Percentiles rank a stretch among this genome's conserved stretches.
phyloP scores from a whole-genome alignment of 2,888 invertebrate genomes.

The Agrenia bidenticulata region DNA sequence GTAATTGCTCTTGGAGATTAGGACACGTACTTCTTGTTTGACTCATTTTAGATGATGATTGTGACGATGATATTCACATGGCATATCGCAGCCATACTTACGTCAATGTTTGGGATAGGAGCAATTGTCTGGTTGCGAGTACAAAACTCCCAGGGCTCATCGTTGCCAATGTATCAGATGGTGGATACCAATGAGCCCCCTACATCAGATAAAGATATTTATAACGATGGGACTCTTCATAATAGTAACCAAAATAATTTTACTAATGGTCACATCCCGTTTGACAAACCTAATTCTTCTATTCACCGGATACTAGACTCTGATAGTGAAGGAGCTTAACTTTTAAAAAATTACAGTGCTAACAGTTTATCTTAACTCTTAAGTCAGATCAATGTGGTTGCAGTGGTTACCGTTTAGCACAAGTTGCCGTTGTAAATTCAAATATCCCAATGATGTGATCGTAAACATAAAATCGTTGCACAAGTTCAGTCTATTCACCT shows the following conservation, averaged over 20 bases:
- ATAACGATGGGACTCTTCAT: slow-evolving; percentile 19
- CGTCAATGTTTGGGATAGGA: slow-evolving; percentile 43
- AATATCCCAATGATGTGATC: too few relatives aligned
- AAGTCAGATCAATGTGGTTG: too few relatives aligned
- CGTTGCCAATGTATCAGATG: slow-evolving; percentile 46
- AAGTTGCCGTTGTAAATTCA: too few relatives aligned
- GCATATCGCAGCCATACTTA: slow-evolving; percentile 50
- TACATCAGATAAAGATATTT: slow-evolving; percentile 28
- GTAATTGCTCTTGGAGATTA: neutral
- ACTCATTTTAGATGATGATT: slow-evolving; percentile 57
- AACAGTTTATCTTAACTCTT: too few relatives aligned
- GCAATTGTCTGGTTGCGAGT: slow-evolving; percentile 45
- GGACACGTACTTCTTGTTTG: slow-evolving; percentile 1
- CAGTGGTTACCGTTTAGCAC: too few relatives aligned
- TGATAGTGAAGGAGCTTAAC: slow-evolving; percentile 51
- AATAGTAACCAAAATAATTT: slow-evolving; percentile 2
- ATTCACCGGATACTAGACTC: slow-evolving; percentile 48
- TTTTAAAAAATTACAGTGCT: too few relatives aligned
- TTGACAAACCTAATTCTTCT: slow-evolving; percentile 30
- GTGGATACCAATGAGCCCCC: slow-evolving; percentile 45
- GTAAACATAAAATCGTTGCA: too few relatives aligned
- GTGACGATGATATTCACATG: slow-evolving; percentile 56
- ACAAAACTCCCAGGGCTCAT: slow-evolving; percentile 39
- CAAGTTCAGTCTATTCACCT: too few relatives aligned
- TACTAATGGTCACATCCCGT: slow-evolving; percentile 32